Evolutionary conservation across 2,113 vertebrate species (phyloP).

Genomic region (Onychostruthus taczanowskii): DNA sequence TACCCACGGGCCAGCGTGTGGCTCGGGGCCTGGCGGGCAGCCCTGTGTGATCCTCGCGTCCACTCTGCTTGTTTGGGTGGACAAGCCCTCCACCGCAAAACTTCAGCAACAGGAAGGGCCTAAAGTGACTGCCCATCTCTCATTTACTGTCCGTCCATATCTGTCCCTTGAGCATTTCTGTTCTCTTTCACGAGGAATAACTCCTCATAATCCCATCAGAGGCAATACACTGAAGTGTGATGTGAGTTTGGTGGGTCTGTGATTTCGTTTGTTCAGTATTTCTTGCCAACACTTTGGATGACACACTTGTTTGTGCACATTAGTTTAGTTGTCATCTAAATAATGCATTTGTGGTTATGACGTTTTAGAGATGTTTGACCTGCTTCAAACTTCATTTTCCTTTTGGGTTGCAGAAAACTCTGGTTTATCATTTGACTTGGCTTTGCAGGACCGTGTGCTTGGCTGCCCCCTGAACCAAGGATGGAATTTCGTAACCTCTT

Average conservation of each 20-base stretch:
- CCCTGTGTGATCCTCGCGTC: accelerated
- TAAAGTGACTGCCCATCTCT: neutral
- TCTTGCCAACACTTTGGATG: neutral
- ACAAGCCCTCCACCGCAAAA: neutral
- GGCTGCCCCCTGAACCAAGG: accelerated
- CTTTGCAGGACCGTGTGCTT: accelerated
- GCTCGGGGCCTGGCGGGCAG: neutral
- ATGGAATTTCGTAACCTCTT: neutral
- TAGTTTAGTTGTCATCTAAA: neutral
- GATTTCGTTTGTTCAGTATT: neutral
- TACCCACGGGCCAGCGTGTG: accelerated
- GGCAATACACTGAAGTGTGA: neutral
- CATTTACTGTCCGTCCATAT: accelerated
- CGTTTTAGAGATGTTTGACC: neutral
- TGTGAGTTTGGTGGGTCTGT: neutral
- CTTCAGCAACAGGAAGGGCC: neutral
- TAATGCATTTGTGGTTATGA: neutral
- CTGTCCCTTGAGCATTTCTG: neutral
- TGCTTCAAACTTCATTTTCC: neutral
- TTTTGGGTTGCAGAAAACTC: neutral
- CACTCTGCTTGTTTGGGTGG: accelerated
- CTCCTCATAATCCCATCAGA: neutral
- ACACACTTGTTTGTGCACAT: neutral
- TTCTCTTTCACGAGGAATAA: neutral
- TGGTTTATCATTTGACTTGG: neutral